Base-by-base conservation (phyloP, 2,797 vertebrate species). In the Peromyscus melanophrys region DNA sequence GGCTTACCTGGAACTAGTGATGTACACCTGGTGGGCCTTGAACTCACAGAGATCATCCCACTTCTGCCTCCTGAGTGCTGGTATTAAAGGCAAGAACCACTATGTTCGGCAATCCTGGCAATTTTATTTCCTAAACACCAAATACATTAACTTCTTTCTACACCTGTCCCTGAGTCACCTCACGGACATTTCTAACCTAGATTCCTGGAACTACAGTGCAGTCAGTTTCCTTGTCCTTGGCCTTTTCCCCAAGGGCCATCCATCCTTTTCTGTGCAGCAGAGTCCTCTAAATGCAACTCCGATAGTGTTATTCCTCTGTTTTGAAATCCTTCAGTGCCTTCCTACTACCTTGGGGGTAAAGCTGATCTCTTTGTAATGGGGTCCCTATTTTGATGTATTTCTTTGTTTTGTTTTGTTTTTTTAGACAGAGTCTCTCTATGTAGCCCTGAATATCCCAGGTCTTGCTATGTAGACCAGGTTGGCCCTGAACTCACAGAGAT, bases 281-380 rank as follows among this genome's bases (percentile, higher is more conserved):
- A 71, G 25, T 88, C 89, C 96, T 75, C 43, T 81, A 90, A 89
- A 65, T 71, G 52, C 29, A 80, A 69, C 77, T 86, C 78, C 71
- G 57, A 75, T 67, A 17, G 89, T 63, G 19, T 93, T 7, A 57
- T 2, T 90, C 4, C 10, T 86, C 71, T 90, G 49, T 23, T 63
- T 49, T 65, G 75, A 80, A 75, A 80, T 17, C 49, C 57, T 90
- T 61, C 40, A 84, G 29, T 73, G 55, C 57, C 59, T 89, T 95
- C 31, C 59, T 6, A 4, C 21, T 76, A 43, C 10, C 57, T 37
- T n/a, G 46, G 69, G 69, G 27, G 37, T 63, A 81, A 52, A 97
- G 49, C 43, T 12, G 31, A 31, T 78, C 55, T 23, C 73, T 93
- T 95, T 34, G 25, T 13, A 31, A 75, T 14, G 5, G 21, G 31